phyloP scores from a whole-genome alignment of 2,888 invertebrate species.

The Geotrupes spiniger region DNA sequence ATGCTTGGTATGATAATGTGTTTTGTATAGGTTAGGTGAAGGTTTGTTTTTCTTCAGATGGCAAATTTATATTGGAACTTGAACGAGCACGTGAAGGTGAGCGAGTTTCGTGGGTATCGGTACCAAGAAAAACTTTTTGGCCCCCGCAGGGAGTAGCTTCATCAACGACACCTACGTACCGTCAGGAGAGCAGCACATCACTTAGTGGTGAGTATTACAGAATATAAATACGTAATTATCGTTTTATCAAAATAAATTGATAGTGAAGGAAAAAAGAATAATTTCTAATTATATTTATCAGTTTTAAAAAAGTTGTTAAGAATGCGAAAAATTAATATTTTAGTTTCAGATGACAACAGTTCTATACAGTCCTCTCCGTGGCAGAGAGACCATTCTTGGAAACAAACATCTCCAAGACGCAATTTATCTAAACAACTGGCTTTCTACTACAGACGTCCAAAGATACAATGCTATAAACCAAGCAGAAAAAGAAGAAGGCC shows the following conservation, averaged over 20 bases:
- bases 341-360: conserved; percentile 86
- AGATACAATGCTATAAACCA: conserved; percentile 38
- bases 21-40: not conserved
- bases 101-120: conserved; percentile 84
- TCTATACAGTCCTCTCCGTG: conserved; percentile 88
- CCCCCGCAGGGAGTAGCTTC: conserved; percentile 71
- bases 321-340: no score
- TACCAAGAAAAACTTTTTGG: conserved; percentile 85
- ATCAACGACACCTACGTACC: conserved; percentile 56
- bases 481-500: conserved; percentile 28
- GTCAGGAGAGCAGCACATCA: conserved; percentile 74
- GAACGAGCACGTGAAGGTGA: conserved; percentile 74
- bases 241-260: no score
- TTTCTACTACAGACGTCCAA: conserved; percentile 65
- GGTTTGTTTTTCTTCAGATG: conserved; percentile 62
- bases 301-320: no score
- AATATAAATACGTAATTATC: conserved; percentile 23
- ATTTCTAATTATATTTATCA: no score
- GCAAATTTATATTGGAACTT: conserved; percentile 85
- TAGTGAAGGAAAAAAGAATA: no score
- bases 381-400: conserved; percentile 89
- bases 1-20: conserved; percentile 32
- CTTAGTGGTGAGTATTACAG: conserved; percentile 65
- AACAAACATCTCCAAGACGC: conserved; percentile 73
- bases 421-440: conserved; percentile 72